Evolutionary conservation across 2,888 invertebrate genomes (phyloP).

Genomic region (Neria commutata): DNA sequence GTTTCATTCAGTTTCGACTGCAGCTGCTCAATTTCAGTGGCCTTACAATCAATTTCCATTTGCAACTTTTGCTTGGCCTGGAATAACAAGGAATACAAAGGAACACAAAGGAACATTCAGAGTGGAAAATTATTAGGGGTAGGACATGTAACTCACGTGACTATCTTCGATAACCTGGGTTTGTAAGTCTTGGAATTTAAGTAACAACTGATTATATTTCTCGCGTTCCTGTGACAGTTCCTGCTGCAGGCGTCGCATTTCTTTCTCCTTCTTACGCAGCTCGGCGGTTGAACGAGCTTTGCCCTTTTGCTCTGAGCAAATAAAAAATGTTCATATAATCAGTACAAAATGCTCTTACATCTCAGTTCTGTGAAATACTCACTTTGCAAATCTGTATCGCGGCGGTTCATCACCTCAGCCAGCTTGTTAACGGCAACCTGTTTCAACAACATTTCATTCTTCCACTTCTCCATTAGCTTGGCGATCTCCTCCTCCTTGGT

Average conservation of each 20-base stretch:
- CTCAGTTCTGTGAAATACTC: constrained; percentile 59
- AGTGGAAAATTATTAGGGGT: constrained; percentile 1
- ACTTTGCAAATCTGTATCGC: constrained; percentile 69
- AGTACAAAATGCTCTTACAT: not conserved
- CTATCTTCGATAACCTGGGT: constrained; percentile 83
- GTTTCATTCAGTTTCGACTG: constrained; percentile 89
- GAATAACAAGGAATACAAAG: not conserved
- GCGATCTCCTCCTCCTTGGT: constrained; percentile 78
- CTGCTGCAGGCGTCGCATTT: constrained; percentile 91
- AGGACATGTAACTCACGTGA: constrained; percentile 68
- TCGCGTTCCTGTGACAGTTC: constrained; percentile 93
- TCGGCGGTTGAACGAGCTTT: constrained; percentile 80
- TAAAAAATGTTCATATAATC: constrained; percentile 5
- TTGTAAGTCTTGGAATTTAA: constrained; percentile 85
- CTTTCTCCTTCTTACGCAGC: constrained; percentile 89
- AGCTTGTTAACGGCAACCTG: constrained; percentile 96
- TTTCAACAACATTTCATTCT: constrained; percentile 85
- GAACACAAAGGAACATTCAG: not conserved
- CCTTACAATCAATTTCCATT: constrained; percentile 97
- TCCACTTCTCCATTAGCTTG: constrained; percentile 80
- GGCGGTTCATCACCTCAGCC: constrained; percentile 96
- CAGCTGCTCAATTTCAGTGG: constrained; percentile 92
- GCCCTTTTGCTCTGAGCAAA: constrained; percentile 71
- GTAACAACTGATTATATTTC: constrained; percentile 87
- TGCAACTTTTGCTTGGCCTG: constrained; percentile 74